Conservation (phyloP, 2,797 vertebrate species). For the Danio aesculapii region DNA sequence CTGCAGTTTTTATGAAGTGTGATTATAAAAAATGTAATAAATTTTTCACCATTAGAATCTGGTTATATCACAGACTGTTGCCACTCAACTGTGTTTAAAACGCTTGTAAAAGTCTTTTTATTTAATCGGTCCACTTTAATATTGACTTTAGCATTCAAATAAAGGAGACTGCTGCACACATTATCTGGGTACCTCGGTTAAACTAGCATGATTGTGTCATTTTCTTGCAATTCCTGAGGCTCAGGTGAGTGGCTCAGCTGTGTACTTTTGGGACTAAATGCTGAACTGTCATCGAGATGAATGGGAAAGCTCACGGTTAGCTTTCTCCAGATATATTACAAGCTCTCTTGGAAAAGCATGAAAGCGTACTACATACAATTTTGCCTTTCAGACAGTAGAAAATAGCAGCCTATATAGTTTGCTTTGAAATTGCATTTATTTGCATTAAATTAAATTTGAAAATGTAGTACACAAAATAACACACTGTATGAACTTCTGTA, state of each 20-base stretch:
- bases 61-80: too few species aligned
- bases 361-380: neutral
- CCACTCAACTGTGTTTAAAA: too few species aligned
- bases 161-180: neutral
- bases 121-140: too few species aligned
- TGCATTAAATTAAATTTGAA: neutral
- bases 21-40: too few species aligned
- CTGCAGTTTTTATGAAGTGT: too few species aligned
- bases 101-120: too few species aligned
- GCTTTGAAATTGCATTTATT: neutral
- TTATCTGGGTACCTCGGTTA: too few species aligned
- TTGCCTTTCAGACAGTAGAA: neutral
- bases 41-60: too few species aligned
- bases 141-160: neutral
- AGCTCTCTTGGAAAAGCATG: too few species aligned
- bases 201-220: neutral
- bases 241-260: neutral
- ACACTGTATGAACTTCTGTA: neutral
- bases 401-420: neutral
- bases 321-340: too few species aligned
- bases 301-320: too few species aligned
- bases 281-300: neutral
- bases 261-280: neutral
- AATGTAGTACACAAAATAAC: neutral
- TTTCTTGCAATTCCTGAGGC: neutral